Conservation (phyloP, 2,113 vertebrate genomes). For the Noturus placidus region DNA sequence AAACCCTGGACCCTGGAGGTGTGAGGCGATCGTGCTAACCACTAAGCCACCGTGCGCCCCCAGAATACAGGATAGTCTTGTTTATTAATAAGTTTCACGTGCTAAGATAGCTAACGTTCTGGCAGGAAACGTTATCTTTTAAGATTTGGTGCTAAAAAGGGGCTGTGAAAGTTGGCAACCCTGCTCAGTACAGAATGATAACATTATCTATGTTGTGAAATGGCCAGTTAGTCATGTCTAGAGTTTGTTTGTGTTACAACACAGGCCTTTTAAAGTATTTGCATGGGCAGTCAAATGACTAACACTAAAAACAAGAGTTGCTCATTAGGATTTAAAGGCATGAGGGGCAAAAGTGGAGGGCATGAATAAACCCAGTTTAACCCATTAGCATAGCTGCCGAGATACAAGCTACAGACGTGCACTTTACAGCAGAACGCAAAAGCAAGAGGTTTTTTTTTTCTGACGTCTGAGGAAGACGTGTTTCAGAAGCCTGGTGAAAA, state of each 20-base stretch:
- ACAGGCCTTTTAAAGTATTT: not conserved
- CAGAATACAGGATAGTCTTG: not conserved
- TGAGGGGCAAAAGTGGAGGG: not conserved
- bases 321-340: not conserved
- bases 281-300: not conserved
- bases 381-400: not conserved
- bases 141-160: not conserved
- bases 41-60: too few species aligned
- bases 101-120: not conserved
- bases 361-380: not conserved
- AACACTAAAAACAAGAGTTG: not conserved
- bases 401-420: slow-evolving; percentile 14
- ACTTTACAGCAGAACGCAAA: not conserved
- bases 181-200: not conserved
- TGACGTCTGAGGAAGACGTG: not conserved
- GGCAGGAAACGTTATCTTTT: not conserved
- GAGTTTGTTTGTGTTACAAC: not conserved
- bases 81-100: not conserved
- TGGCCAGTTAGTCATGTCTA: not conserved
- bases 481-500: not conserved
- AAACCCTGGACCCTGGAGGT: too few species aligned
- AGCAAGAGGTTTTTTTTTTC: not conserved
- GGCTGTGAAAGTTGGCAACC: not conserved
- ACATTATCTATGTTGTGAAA: not conserved
- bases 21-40: too few species aligned